Base-by-base conservation (phyloP, 2,888 invertebrate genomes). In the Netelia melanura region DNA sequence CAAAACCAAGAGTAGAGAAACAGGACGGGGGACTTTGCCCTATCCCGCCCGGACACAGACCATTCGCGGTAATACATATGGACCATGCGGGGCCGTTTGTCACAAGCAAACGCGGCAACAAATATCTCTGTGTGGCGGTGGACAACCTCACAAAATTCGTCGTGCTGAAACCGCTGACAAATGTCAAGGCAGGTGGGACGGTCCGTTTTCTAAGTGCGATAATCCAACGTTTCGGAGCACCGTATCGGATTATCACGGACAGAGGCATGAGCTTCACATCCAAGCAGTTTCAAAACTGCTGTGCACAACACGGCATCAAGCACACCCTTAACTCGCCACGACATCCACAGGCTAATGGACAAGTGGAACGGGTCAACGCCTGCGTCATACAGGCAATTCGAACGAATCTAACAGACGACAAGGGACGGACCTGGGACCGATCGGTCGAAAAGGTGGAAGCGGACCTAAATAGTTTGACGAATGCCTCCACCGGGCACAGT, bases 391-490 rank as follows among this genome's bases (percentile, higher is more conserved):
- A 21, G 21, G 21, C 1, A 21, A 21, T 21, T 21, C 21, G 56
- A 10, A 43, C 25, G 1, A 83, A 43, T 25, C 25, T 83, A n/a
- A 17, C n/a, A 77, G 62, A 72, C 2, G 25, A 86, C 43, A 58
- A 81, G 0, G 72, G 76, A 0, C 2, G 10, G n/a, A 30, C 9
- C 0, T 86, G 70, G 78, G 77, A 81, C 14, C 44, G 3, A 3
- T 0, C n/a, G 0, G 3, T 81, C 0, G 3, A 8, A 3, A n/a
- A 75, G 23, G 86, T 87, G 10, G 81, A 88, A 48, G 72, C 58
- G 10, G 80, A 87, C 17, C 9, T 89, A 0, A 89, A 88, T 25
- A 75, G 78, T 3, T 56, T 86, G 30, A 56, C 54, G 14, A 89
- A 86, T 30, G 85, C 85, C 44, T 86, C 85, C 2, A 88, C 86